Evolutionary conservation across 2,888 invertebrate genomes (phyloP), one percentile per base, ranked within the genome.

Genomic region (Ernsta delagoae): DNA sequence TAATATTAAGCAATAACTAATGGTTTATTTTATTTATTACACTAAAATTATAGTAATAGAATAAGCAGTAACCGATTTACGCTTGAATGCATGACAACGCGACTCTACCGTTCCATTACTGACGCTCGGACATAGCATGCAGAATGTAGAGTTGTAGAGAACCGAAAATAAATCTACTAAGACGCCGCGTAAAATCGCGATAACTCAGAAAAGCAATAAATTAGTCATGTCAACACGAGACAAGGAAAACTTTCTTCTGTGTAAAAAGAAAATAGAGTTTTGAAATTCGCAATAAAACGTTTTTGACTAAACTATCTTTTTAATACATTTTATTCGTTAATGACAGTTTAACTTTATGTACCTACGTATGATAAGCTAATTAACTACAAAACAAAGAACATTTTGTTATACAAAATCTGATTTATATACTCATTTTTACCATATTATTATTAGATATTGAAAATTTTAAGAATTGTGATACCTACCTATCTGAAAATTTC

Each of bases 151-250:
- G 53, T 8, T 41, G 41, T 41, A 41, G 41, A 41, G 41, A 48
- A 57, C 57, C 64, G 64, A 65, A 65, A 65, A 65, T 65, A 65
- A 65, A 65, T 65, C 64, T 43, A 63, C 24, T 43, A 45, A 63
- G 43, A 56, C 43, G 31, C 64, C 16, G 41, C 45, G 57, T 53
- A 65, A 48, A 65, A 65, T 57, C 45, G 48, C 48, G 16, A 57
- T 65, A 57, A 48, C 65, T 65, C 57, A 36, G 65, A 57, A 65
- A 57, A 11, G 24, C 48, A 48, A 65, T 65, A 36, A 57, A 65
- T 65, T 57, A 65, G 16, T 3, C 36, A 34, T 65, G 65, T 65
- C 16, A 57, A 1, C 53, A 48, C 48, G 45, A 34, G 64, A 64
- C 45, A 7, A 9, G 11, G 45, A 64, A 34, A 59, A 57, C 56